Evolutionary conservation across 2,888 invertebrate species (phyloP), one percentile per base, ranked within the genome.

Genomic region (Sesamia inferens): DNA sequence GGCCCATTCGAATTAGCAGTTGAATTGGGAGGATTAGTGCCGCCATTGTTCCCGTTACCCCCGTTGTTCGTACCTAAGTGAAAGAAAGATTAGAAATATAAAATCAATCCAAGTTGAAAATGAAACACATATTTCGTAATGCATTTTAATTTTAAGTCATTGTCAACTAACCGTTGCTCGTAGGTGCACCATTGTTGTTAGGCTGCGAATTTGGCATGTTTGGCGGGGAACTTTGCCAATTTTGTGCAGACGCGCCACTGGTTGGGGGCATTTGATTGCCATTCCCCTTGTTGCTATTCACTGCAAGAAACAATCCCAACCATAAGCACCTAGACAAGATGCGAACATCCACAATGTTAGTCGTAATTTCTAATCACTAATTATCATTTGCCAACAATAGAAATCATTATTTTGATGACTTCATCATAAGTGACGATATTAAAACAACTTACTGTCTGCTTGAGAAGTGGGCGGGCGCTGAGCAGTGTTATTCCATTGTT

Each of bases 391-490:
- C 79, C 79, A 81, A 81, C 80, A 81, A 86, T 83, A 75, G 77
- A 84, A 79, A 79, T 81, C 82, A 87, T 87, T 83, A 88, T 87
- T 84, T 82, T 82, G 84, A 86, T 88, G 86, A 88, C 84, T 87
- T 89, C 87, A 89, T 85, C 79, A 79, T 76, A 82, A 79, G 70
- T 81, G 80, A 80, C 76, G 79, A 81, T 85, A 80, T 82, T 87
- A 89, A 88, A 90, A 90, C 86, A 88, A 94, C 94, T 92, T 92
- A 96, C 96, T 92, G 91, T 96, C 96, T 74, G 96, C 93, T 92
- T 96, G 96, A 82, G 96, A 95, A 89, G 95, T 93, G 80, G 96
- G 96, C 85, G 96, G 96, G 78, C 96, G 94, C 88, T 96, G 96
- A 83, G 93, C 93, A 83, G 94, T 89, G 88, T 91, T 96, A 90